These are phyloP conservation scores for Pteropus rufus DNA, from an alignment of 2,797 vertebrate species.

Conservation along the genomic window DNA sequence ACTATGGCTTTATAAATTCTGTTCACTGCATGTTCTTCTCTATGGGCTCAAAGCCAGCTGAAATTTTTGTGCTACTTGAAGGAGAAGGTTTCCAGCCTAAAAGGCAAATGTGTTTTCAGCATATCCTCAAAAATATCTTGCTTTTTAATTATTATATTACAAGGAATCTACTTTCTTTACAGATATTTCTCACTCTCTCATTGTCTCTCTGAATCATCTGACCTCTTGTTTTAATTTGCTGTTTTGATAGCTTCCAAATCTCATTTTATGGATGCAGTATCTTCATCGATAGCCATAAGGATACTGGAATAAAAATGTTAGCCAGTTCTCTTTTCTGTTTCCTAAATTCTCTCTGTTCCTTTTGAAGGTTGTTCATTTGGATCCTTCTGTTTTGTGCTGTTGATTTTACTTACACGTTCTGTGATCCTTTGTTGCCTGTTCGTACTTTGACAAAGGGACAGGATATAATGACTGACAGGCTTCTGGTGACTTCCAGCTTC, in stretches of 20 bases:
- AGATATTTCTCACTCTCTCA: neutral
- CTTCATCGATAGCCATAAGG: neutral
- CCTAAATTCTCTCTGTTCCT: neutral
- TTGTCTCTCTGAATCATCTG: neutral
- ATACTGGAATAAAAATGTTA: neutral
- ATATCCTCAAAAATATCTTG: neutral
- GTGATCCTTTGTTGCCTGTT: neutral
- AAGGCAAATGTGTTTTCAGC: neutral
- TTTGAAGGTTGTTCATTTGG: neutral
- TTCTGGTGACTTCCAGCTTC: neutral
- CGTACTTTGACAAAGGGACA: neutral
- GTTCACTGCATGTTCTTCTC: neutral
- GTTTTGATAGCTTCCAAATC: neutral
- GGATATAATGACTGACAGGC: neutral
- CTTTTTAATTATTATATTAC: neutral
- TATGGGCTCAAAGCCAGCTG: neutral
- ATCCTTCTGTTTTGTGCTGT: neutral
- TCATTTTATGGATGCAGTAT: neutral
- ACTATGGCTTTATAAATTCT: neutral
- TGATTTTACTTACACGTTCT: neutral
- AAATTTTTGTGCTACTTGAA: neutral
- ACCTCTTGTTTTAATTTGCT: neutral
- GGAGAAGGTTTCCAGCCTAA: neutral
- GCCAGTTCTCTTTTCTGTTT: neutral
- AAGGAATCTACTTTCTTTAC: neutral